Percentiles rank a stretch among this genome's conserved stretches.
Evolutionary conservation across 1,140 invertebrate species (phyloP).

Genomic region (Pararge aegeria): DNA sequence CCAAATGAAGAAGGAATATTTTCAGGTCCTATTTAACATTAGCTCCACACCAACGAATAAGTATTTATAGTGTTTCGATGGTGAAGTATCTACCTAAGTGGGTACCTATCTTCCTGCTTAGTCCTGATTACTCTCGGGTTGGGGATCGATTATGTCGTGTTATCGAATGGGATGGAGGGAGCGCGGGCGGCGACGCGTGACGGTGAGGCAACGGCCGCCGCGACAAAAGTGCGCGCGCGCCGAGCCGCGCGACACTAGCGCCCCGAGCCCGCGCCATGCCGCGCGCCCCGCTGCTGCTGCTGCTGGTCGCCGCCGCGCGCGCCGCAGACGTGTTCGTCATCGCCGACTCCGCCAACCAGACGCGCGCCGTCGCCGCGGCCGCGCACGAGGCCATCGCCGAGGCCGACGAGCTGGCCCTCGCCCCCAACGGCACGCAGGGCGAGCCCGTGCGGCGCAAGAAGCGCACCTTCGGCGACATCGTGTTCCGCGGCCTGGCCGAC

Average conservation of each 20-base stretch:
- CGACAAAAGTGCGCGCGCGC: constrained; percentile 57
- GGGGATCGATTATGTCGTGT: constrained; percentile 21
- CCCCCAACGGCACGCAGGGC: constrained; percentile 37
- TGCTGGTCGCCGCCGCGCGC: constrained; percentile 30
- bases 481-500: constrained; percentile 73
- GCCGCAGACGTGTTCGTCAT: constrained; percentile 39
- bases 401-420: constrained; percentile 32
- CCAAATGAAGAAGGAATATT: too few species aligned
- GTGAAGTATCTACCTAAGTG: too few species aligned
- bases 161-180: constrained; percentile 18
- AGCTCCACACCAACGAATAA: too few species aligned
- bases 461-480: constrained; percentile 73
- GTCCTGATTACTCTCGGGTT: neutral
- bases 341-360: constrained; percentile 36
- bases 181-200: constrained; percentile 43
- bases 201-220: constrained; percentile 51
- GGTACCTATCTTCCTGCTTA: too few species aligned
- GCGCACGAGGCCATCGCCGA: constrained; percentile 36
- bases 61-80: too few species aligned
- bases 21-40: too few species aligned
- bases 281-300: constrained; percentile 47
- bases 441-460: constrained; percentile 70
- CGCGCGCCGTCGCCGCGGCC: constrained; percentile 26
- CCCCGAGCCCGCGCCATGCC: constrained; percentile 67
- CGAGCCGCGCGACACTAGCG: constrained; percentile 65